Evolutionary conservation across 2,797 vertebrate genomes (phyloP), one percentile per base, ranked within the genome.

Genomic region (Numenius phaeopus): DNA sequence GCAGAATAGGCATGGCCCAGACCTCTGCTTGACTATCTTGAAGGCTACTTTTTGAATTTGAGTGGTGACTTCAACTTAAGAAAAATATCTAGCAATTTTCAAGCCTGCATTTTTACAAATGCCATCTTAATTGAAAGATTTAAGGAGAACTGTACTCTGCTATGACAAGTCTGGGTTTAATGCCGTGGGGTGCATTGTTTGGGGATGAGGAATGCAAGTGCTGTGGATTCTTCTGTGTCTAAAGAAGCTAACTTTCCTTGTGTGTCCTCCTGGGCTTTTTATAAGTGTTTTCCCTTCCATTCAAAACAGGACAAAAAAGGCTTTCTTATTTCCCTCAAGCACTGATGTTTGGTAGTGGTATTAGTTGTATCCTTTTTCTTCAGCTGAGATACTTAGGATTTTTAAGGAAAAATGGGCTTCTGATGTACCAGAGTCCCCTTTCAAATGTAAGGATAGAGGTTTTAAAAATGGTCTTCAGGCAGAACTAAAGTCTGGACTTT

Each of bases 161-260:
- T 92, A 46, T 85, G 89, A 79, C 81, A 80, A 90, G 75, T 85
- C 89, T 83, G 81, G 78, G 52, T 65, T 94, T 49, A 82, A 18
- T 95, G 96, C 96, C 59, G 32, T 96, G 83, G 96, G 94, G 89
- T 92, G 92, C 92, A 90, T 96, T 94, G 87, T 85, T 93, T 3
- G 29, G 80, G 73, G 59, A 92, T 93, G 64, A 97, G 95, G 96
- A 97, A 97, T 95, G 95, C 22, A 11, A 87, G 52, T 66, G 59
- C 83, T 92, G 83, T 62, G 82, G 94, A 92, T 97, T 96, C 90
- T 89, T 97, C 83, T 77, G 65, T 11, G 32, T 93, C 71, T 89
- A 86, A 80, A 94, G 89, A 89, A 89, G 73, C 75, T 92, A 59
- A 26, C 57, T 94, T 96, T 47, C 59, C 90, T 70, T 77, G 10